Evolutionary conservation across 2,113 vertebrate genomes (phyloP).

Genomic region (Centropus bengalensis): DNA sequence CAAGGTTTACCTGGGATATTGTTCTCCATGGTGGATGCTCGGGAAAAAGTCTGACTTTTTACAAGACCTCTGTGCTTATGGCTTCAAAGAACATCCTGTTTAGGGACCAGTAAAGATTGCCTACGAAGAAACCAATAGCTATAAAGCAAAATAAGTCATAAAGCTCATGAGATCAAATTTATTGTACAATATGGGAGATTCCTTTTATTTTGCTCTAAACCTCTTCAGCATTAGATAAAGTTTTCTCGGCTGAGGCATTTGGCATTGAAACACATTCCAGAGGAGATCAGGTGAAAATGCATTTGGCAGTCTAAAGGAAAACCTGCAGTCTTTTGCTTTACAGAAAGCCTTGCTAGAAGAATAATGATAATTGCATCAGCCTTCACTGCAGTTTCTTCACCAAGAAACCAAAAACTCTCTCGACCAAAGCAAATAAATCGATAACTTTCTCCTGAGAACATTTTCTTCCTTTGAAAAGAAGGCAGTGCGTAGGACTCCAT

Average conservation of each 20-base stretch:
- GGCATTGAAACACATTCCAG: neutral
- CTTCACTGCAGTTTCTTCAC: neutral
- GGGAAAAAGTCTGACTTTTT: neutral
- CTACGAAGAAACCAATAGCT: neutral
- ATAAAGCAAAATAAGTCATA: neutral
- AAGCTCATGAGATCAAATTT: neutral
- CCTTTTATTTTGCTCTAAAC: neutral
- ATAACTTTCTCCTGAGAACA: neutral
- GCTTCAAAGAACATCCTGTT: neutral
- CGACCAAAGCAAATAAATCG: rapidly evolving
- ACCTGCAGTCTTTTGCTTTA: neutral
- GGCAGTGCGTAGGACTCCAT: neutral
- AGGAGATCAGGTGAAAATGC: neutral
- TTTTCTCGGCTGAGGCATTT: slow-evolving; percentile 6
- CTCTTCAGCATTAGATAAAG: neutral
- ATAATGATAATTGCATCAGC: neutral
- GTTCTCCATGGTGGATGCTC: neutral
- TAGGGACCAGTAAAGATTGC: neutral
- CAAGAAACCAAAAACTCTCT: neutral
- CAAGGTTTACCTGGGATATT: neutral
- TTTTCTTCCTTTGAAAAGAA: neutral
- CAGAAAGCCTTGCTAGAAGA: neutral
- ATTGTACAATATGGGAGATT: neutral
- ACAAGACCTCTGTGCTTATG: neutral
- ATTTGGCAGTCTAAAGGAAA: neutral